Evolutionary conservation across 92 coral and sea anemone species (phyloP).

Genomic region (Actinernus sp.): DNA sequence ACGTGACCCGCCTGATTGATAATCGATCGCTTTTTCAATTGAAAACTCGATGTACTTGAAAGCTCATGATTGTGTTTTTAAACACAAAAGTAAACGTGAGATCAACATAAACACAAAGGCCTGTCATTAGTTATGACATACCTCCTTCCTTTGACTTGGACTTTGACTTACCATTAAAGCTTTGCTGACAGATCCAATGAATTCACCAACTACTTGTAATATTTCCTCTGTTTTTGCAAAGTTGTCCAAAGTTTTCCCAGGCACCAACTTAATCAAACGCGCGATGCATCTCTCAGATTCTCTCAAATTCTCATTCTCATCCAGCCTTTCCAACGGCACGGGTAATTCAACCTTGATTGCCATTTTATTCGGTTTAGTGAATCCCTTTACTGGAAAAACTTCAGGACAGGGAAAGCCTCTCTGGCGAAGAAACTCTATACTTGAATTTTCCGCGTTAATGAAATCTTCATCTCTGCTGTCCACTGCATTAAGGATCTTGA

Average conservation of each 20-base stretch:
- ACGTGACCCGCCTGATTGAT: too few relatives aligned
- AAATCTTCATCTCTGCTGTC: slow-evolving; percentile 31
- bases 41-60: too few relatives aligned
- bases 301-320: background rate
- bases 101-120: too few relatives aligned
- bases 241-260: slow-evolving; percentile 15
- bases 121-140: too few relatives aligned
- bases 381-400: slow-evolving; percentile 8
- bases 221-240: slow-evolving; percentile 1
- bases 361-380: background rate
- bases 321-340: background rate
- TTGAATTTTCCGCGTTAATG: slow-evolving; percentile 37
- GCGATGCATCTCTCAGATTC: slow-evolving; percentile 9
- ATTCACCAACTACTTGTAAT: slow-evolving; percentile 24
- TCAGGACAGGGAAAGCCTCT: slow-evolving; percentile 28
- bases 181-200: slow-evolving; percentile 35
- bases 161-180: slow-evolving; percentile 26
- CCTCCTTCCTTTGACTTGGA: too few relatives aligned
- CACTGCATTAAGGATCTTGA: slow-evolving; percentile 29
- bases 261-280: slow-evolving; percentile 31
- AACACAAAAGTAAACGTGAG: too few relatives aligned
- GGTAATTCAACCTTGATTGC: slow-evolving; percentile 8
- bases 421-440: slow-evolving; percentile 11
- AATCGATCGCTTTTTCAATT: too few relatives aligned
- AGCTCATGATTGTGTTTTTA: too few relatives aligned